Conservation (phyloP, 2,113 vertebrate genomes). For the Nothobranchius kuhntae region DNA sequence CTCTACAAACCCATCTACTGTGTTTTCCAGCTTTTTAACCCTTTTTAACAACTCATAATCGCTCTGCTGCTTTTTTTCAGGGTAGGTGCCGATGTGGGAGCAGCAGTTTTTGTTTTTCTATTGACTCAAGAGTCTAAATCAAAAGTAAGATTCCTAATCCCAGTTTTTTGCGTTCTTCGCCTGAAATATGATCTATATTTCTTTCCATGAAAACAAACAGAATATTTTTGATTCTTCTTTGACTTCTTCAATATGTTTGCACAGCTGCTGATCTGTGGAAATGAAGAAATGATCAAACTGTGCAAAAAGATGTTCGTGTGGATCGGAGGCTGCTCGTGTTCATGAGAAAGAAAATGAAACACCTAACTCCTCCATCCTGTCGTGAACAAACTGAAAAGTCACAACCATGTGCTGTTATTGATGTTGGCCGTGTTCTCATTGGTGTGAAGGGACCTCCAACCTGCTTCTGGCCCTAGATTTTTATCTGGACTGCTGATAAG, state of each 20-base stretch:
- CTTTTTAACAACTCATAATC: too few relatives aligned
- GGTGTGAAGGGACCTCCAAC: neutral
- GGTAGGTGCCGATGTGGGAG: slow-evolving; percentile 1
- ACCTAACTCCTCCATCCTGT: neutral
- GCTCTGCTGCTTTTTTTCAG: slow-evolving; percentile 6
- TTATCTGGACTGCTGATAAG: too few relatives aligned
- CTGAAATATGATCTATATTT: slow-evolving; percentile 31
- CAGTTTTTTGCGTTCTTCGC: neutral
- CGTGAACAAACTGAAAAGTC: neutral
- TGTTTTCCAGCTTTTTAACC: neutral
- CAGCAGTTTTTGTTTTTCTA: slow-evolving; percentile 15
- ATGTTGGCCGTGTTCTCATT: neutral
- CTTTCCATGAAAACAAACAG: neutral
- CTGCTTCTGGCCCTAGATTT: neutral
- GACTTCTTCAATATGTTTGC: slow-evolving; percentile 25
- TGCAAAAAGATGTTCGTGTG: slow-evolving; percentile 14
- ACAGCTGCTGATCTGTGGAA: slow-evolving; percentile 36
- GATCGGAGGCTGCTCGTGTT: neutral
- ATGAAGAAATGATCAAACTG: slow-evolving; percentile 6
- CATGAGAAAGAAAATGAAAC: slow-evolving; percentile 3
- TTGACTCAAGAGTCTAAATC: slow-evolving; percentile 28
- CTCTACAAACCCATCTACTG: neutral
- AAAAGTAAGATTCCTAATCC: slow-evolving; percentile 21
- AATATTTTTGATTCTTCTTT: slow-evolving; percentile 14
- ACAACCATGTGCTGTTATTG: neutral